Conservation (phyloP, 2,888 invertebrate genomes). For the Eilema griseolum region DNA sequence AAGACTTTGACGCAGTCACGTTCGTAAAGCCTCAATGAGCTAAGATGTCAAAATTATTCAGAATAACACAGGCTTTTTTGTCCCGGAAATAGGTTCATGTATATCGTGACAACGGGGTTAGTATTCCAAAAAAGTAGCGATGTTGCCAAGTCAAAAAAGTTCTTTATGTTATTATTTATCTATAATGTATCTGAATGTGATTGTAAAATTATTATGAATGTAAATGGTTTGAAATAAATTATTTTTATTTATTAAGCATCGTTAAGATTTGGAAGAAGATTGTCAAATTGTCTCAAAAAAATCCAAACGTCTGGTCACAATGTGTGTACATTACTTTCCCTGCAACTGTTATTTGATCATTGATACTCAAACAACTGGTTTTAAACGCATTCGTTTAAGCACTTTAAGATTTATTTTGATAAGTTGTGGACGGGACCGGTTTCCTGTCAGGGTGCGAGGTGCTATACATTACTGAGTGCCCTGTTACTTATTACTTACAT, state of each 20-base stretch:
- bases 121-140: not conserved
- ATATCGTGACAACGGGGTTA: too few species aligned
- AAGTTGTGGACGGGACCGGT: not conserved
- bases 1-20: too few species aligned
- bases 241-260: too few species aligned
- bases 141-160: too few species aligned
- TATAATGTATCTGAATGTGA: too few species aligned
- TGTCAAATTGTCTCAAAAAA: not conserved
- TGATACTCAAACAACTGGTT: conserved; percentile 18
- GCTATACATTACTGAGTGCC: not conserved
- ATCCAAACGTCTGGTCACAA: not conserved
- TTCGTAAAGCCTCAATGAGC: too few species aligned
- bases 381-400: conserved; percentile 7
- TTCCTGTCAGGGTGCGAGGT: not conserved
- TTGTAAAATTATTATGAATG: too few species aligned
- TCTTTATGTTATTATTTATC: too few species aligned
- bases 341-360: conserved; percentile 15
- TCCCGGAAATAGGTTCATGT: too few species aligned
- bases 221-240: not conserved
- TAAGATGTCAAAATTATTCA: too few species aligned
- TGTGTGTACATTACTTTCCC: conserved; percentile 10
- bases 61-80: too few species aligned
- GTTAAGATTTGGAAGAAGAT: too few species aligned
- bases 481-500: not conserved
- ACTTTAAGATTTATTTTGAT: conserved; percentile 11